These are phyloP conservation scores for Bos javanicus DNA, from an alignment of 2,113 vertebrate genomes.

Conservation along the genomic window DNA sequence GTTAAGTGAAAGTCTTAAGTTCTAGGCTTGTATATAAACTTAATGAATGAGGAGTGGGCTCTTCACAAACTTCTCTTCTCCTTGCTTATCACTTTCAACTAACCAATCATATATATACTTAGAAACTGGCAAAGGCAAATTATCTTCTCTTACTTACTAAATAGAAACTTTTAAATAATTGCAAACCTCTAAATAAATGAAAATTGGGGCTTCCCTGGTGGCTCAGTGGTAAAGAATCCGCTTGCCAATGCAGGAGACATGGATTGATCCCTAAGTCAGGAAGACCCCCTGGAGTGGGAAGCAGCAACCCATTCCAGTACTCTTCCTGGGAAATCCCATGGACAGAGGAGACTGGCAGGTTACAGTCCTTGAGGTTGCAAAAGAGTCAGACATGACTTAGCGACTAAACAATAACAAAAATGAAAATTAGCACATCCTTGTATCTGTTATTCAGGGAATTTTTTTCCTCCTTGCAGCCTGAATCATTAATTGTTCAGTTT, in stretches of 20 bases:
- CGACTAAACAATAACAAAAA: not conserved
- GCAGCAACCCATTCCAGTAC: not conserved
- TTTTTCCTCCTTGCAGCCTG: not conserved
- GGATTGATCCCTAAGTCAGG: not conserved
- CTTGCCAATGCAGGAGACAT: not conserved
- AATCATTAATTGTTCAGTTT: conserved; percentile 5
- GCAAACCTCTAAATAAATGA: not conserved
- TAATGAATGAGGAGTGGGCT: not conserved
- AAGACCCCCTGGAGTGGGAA: not conserved
- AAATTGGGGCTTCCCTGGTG: not conserved
- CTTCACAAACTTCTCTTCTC: not conserved
- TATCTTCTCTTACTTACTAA: not conserved
- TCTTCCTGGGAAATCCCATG: not conserved
- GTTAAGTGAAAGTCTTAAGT: not conserved
- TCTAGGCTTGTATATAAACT: not conserved
- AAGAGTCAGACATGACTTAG: not conserved
- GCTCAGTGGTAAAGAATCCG: not conserved
- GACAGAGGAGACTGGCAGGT: not conserved
- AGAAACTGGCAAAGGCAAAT: not conserved
- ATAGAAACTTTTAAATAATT: not conserved
- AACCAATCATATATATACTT: not conserved
- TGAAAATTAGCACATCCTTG: not conserved
- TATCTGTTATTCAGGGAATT: not conserved
- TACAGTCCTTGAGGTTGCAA: not conserved
- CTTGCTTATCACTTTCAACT: not conserved